Base-by-base conservation (phyloP, 2,797 vertebrate genomes). In the Smutsia gigantea region DNA sequence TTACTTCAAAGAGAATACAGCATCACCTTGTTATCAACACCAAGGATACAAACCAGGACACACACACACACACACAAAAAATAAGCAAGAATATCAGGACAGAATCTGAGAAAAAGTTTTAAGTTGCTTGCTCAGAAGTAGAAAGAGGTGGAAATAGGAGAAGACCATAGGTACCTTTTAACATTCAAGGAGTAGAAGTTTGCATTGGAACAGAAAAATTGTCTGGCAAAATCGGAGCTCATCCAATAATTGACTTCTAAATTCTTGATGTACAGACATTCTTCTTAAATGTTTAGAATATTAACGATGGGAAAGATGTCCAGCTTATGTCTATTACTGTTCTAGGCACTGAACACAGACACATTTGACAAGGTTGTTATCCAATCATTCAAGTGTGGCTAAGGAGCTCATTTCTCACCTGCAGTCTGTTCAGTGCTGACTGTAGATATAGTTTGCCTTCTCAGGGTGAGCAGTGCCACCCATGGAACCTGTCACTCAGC, bases 371-470 rank as follows among this genome's bases (percentile, higher is more conserved):
- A 95, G 49, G 61, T 83, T 97, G 94, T 90, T 97, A 42, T 75
- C 94, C 96, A 96, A 1, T 96, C 95, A 96, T 34, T 97, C 91
- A 90, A 95, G 86, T 96, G 96, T 97, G 93, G 91, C 95, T 90
- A 93, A 4, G 51, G 84, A 66, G 53, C 93, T 96, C 79, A 14
- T 93, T 95, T 92, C 89, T 96, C 95, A 95, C 96, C 95, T 92
- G 27, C 84, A 95, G 97, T 95, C 94, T 97, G 97, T 97, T 98
- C 89, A 57, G 77, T 81, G 88, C 92, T 92, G 95, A 83, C 94
- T 96, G 74, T 63, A 95, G 96, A 96, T 72, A 71, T 0, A 93
- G 77, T 94, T 92, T 96, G 84, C 96, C 92, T 97, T 96, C 91
- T 77, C 14, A 2, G 66, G 53, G 77, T 77, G 95, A 90, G 86